Evolutionary conservation across 2,113 vertebrate species (phyloP), one percentile per base, ranked within the genome.

Genomic region (Rhinoptilus africanus): DNA sequence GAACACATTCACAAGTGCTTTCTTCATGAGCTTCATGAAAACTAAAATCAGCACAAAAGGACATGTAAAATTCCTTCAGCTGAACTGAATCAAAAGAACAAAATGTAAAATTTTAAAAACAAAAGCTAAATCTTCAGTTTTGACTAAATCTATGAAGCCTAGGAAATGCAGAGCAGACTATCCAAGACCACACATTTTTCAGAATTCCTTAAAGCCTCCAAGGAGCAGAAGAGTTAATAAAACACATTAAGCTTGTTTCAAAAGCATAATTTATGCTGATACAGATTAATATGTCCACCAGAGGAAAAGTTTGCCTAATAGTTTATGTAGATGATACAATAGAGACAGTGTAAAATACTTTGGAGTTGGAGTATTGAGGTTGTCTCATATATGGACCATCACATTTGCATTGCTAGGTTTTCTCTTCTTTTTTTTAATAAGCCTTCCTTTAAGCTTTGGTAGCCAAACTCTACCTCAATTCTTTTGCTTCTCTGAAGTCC

Each of bases 161-260:
- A 45, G 27, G 32, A 92, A 93, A 87, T 57, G 39, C 20, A 82
- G 24, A 84, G 28, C 43, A 78, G 17, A 79, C 12, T 14, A 74
- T 78, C 15, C 12, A 82, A 64, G 69, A 87, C 80, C 76, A 89
- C 66, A 24, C 23, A 10, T 84, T 84, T 89, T 57, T 84, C 43
- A 78, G 76, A 88, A 79, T 85, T 85, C 73, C 39, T 94, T 88
- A 75, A 47, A 85, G 45, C 20, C 73, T 89, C 27, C 22, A 82
- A 53, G 30, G 69, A 89, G 56, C 24, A 71, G 45, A 88, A 64
- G n/a, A 84, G 79, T 94, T 89, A 94, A 91, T 53, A 93, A 95
- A 89, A 81, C 60, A 87, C 43, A 51, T 27, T 27, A 84, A 81
- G 21, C 32, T 81, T 67, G 27, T 78, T 75, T 91, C 72, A 81